Base-by-base conservation (phyloP, 2,888 invertebrate genomes). In the Sinohyriopsis cumingii region DNA sequence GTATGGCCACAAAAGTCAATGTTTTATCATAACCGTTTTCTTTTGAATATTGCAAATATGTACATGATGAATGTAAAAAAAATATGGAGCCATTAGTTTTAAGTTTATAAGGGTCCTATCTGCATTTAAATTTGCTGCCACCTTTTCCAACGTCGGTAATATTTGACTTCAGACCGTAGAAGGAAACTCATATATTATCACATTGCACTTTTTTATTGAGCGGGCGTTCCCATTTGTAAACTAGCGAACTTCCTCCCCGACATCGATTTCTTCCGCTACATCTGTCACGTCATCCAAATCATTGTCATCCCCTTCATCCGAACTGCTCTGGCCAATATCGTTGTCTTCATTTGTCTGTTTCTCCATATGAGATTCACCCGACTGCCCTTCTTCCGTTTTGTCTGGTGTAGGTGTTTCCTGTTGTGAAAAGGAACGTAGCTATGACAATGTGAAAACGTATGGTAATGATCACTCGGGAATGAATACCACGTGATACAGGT, bases 351-450 rank as follows among this genome's bases (percentile, higher is more conserved):
- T 81, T 4, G 77, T 67, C 71, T 67, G 67, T 79, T 75, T 66
- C 54, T 59, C 66, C 71, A 63, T 73, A 71, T 72, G n/a, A 45
- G 67, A 65, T 33, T 74, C 68, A 12, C 78, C 79, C 56, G 71
- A 64, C n/a, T 73, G 72, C 20, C 75, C 71, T 55, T 81, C 82
- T 22, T 79, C 81, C 33, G 69, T 72, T 68, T 81, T 79, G 20
- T 84, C 83, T 25, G 79, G 75, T 5, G 80, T 76, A 7, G 84
- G 82, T 20, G 82, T 80, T 72, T 84, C 84, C 84, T 84, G 69
- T 15, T 64, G 69, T 19, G 62, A 54, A 63, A 59, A 18, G 20
- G 60, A 54, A 45, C 1, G 53, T 45, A 33, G 19, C 12, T 15
- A 45, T 45, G 45, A 45, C 15, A 45, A 45, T 45, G 3, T 45